Evolutionary conservation across 1,140 invertebrate genomes (phyloP), one percentile per base, ranked within the genome.

Genomic region (Nylanderia fulva): DNA sequence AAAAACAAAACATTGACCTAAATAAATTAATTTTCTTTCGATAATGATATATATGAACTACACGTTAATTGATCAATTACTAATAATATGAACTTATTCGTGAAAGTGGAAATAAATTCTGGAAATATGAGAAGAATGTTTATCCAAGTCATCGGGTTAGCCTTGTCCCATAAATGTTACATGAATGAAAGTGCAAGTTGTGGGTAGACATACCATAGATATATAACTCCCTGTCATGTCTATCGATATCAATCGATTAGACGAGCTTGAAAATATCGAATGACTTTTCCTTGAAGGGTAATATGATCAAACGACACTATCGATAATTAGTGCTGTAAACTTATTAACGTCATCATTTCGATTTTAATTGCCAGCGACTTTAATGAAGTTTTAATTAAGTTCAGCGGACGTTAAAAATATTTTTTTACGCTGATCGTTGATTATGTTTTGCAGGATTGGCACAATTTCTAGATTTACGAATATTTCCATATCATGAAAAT

Each of bases 111-210:
- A 24, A 45, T 80, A 80, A 71, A 80, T 80, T 80, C 77, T 71
- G 64, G 52, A 80, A 80, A 80, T 56, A 71, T 58, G 64, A 80
- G 64, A 80, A 60, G 64, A 71, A 80, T 56, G 18, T 80, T 36
- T 33, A 76, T 42, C 71, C 58, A 84, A 64, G 36, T 9, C 5
- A 63, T 15, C 45, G 60, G n/a, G 15, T 24, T 52, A 85, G 48
- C 87, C 82, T 87, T 87, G 86, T 85, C 13, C 87, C 42, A 79
- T 58, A 75, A 85, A 82, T n/a, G 60, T 11, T 48, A 29, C 18
- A 54, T 83, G 71, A 82, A 88, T 80, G 77, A 86, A 88, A 89
- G 66, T 74, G 71, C 27, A 88, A 88, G 85, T 86, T 56, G 72
- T 88, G n/a, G 45, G 54, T 52, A 42, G 71, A 61, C 29, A n/a